Evolutionary conservation across 2,113 vertebrate genomes (phyloP).

Genomic region (Scomber scombrus): DNA sequence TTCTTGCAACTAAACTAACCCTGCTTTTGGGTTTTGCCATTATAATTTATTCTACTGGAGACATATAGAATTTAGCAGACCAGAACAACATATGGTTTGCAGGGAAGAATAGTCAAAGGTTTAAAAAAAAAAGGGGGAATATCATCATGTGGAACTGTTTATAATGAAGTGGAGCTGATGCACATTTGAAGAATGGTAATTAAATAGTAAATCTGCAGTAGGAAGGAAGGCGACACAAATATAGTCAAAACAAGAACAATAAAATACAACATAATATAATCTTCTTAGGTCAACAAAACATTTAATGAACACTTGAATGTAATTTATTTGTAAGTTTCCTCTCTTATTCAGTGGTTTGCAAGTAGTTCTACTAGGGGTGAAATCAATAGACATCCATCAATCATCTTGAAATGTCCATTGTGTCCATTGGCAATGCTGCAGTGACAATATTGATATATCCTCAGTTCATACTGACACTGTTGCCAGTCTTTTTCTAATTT

Average conservation of each 20-base stretch:
- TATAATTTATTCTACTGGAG: constrained; percentile 38
- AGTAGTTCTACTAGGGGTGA: not conserved
- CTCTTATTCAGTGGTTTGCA: not conserved
- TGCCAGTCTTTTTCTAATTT: constrained; percentile 8
- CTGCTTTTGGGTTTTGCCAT: constrained; percentile 30
- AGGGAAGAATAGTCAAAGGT: constrained; percentile 5
- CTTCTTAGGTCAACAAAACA: not conserved
- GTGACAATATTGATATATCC: constrained; percentile 14
- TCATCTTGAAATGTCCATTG: constrained; percentile 14
- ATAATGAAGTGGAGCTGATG: constrained; percentile 15
- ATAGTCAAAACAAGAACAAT: not conserved
- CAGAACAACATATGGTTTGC: constrained; percentile 30
- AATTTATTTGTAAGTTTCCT: not conserved
- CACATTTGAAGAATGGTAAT: constrained; percentile 9
- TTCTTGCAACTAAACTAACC: constrained; percentile 51
- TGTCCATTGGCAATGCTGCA: constrained; percentile 6
- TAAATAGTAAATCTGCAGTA: constrained; percentile 15
- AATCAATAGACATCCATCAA: constrained; percentile 30
- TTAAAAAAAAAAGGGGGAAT: not conserved
- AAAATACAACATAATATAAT: not conserved
- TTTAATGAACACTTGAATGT: not conserved
- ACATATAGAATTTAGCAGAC: constrained; percentile 31
- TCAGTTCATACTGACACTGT: not conserved
- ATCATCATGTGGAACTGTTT: constrained; percentile 15
- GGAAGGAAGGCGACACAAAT: not conserved